Percentiles rank a stretch among this genome's conserved stretches.
These are phyloP conservation scores for Sebastes glaucus DNA, from an alignment of 2,797 vertebrate species.

Conservation along the genomic window DNA sequence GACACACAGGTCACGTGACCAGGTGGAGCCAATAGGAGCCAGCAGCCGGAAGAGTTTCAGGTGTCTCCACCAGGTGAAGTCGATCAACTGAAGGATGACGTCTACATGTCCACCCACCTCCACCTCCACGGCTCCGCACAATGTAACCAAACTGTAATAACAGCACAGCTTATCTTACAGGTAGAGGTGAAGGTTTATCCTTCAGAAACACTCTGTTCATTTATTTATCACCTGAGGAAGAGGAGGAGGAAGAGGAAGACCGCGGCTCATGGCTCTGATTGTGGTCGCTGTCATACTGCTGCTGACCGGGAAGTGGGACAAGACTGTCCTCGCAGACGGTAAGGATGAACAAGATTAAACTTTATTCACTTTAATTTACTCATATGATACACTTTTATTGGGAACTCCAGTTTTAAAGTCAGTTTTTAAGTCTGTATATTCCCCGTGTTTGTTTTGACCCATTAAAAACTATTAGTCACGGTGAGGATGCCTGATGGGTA, in stretches of 20 bases:
- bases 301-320: slow-evolving; percentile 36
- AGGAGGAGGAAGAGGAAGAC: slow-evolving; percentile 2
- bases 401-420: not conserved
- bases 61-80: slow-evolving; percentile 61
- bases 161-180: not conserved
- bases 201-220: too few species aligned
- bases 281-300: slow-evolving; percentile 41
- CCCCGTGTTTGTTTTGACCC: not conserved
- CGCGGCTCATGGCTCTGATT: slow-evolving; percentile 57
- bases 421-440: not conserved
- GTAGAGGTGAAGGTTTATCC: slow-evolving; percentile 12
- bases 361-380: not conserved
- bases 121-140: not conserved
- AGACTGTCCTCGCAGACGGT: slow-evolving; percentile 51
- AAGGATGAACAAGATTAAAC: slow-evolving; percentile 23
- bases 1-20: slow-evolving; percentile 53
- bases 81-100: slow-evolving; percentile 7
- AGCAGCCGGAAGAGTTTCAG: not conserved
- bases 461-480: not conserved
- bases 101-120: not conserved
- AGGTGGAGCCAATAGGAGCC: slow-evolving; percentile 41
- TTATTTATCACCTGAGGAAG: not conserved
- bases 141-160: slow-evolving; percentile 3
- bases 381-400: not conserved
- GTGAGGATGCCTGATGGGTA: not conserved